phyloP scores from a whole-genome alignment of 2,797 vertebrate genomes.

The Helostoma temminkii region DNA sequence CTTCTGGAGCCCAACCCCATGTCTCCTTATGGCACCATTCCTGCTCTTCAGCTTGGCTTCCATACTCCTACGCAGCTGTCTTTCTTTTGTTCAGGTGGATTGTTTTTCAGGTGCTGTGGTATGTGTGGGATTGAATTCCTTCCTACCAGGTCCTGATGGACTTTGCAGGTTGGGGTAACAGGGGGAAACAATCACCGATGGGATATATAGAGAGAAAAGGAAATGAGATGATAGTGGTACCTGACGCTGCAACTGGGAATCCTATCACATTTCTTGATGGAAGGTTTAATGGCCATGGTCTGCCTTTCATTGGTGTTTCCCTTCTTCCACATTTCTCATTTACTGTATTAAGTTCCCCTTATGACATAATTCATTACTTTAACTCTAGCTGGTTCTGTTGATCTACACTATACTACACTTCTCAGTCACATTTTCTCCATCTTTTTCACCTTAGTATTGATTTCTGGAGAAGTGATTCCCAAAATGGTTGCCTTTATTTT shows the following conservation, averaged over 20 bases:
- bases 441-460: no score
- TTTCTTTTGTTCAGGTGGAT: constrained; percentile 72
- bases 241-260: constrained; percentile 65
- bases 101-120: constrained; percentile 63
- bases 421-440: no score
- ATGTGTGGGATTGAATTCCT: constrained; percentile 51
- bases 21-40: constrained; percentile 13
- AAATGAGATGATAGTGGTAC: constrained; percentile 31
- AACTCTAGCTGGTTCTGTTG: no score
- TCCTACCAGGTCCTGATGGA: constrained; percentile 71
- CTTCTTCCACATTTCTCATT: constrained; percentile 39
- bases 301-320: constrained; percentile 27
- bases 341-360: background rate
- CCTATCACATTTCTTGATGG: constrained; percentile 65
- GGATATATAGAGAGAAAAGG: constrained; percentile 37
- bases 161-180: constrained; percentile 74
- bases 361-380: no score
- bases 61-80: constrained; percentile 68
- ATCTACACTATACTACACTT: no score
- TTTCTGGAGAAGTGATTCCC: no score
- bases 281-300: constrained; percentile 53
- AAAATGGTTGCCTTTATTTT: no score
- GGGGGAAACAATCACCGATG: constrained; percentile 35
- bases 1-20: constrained; percentile 27
- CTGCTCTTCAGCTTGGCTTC: constrained; percentile 36